A percentile compares a stretch with the other conserved stretches of the same genome.
Conservation (phyloP, 2,888 invertebrate species). For the Luperina nickerlii region DNA sequence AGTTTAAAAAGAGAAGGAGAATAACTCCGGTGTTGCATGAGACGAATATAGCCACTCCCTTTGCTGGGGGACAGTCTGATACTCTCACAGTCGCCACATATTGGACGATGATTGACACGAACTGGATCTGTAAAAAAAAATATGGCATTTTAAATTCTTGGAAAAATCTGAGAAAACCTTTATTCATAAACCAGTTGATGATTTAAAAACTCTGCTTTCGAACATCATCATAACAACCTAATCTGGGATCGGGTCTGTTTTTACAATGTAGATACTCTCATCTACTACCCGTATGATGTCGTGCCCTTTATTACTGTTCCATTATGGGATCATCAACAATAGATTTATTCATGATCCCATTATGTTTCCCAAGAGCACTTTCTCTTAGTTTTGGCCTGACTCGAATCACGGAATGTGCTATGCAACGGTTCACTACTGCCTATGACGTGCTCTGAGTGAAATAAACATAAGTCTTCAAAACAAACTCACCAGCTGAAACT, state of each 20-base stretch:
- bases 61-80: constrained; percentile 91
- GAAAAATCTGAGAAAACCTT: not conserved
- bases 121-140: constrained; percentile 89
- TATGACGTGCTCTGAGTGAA: not conserved
- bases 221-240: not conserved
- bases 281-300: not conserved
- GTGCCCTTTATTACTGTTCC: not conserved
- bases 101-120: constrained; percentile 91
- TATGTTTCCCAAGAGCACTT: not conserved
- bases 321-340: not conserved
- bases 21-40: constrained; percentile 90
- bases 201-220: not conserved
- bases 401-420: not conserved
- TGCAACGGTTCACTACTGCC: not conserved
- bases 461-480: not conserved
- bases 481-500: constrained; percentile 93
- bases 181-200: not conserved
- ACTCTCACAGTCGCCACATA: constrained; percentile 84
- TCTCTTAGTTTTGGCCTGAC: too few relatives aligned
- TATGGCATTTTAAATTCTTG: not conserved
- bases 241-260: not conserved
- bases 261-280: not conserved
- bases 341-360: not conserved
- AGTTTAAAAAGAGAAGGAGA: constrained; percentile 91
- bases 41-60: constrained; percentile 89